These are phyloP conservation scores for Chalcosyrphus nemorum DNA, from an alignment of 2,888 invertebrate species.

Conservation along the genomic window DNA sequence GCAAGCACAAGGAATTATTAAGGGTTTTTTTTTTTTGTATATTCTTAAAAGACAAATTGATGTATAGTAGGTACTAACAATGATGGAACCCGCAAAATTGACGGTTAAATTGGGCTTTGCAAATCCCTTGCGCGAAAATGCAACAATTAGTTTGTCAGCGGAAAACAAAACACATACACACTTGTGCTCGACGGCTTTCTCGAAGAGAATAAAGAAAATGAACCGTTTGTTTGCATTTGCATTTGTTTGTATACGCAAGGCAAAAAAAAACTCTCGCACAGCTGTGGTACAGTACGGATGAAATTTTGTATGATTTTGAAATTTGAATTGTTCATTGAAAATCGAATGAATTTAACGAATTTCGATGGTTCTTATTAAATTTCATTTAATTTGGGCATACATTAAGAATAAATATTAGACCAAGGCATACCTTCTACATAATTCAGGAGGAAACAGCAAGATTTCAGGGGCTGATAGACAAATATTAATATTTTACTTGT, in stretches of 20 bases:
- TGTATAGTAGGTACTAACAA: not conserved
- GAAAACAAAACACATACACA: not conserved
- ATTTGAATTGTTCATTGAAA: not conserved
- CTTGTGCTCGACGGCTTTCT: not conserved
- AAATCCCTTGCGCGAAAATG: not conserved
- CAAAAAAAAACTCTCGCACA: not conserved
- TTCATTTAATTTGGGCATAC: too few species aligned
- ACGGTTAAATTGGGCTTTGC: not conserved
- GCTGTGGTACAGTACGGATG: not conserved
- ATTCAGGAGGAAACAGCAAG: too few species aligned
- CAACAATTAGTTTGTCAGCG: not conserved
- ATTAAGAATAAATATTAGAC: too few species aligned
- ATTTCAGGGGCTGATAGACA: too few species aligned
- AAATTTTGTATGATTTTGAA: not conserved
- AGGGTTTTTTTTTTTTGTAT: too few species aligned
- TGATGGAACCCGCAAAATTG: not conserved
- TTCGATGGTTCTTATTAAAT: too few species aligned
- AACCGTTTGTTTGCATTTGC: constrained; percentile 20
- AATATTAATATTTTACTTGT: too few species aligned
- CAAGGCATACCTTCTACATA: too few species aligned
- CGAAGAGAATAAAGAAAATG: not conserved
- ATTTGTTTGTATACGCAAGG: not conserved
- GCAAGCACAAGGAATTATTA: not conserved
- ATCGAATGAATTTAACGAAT: not conserved
- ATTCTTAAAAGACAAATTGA: too few species aligned